Conservation (phyloP, 2,888 invertebrate species). For the Leptopilina syphax region DNA sequence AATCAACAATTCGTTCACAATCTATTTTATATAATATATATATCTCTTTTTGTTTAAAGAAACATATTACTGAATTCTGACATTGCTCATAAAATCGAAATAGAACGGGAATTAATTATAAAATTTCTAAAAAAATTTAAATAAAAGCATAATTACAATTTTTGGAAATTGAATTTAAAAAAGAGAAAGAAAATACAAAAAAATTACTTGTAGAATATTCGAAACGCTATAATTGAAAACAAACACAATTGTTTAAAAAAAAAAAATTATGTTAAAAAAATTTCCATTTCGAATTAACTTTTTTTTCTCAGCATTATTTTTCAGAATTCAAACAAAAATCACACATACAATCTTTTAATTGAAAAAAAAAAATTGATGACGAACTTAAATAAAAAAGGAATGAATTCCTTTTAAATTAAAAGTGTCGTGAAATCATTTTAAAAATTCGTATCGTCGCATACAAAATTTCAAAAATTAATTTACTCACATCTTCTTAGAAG, state of each 20-base stretch:
- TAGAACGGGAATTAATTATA: not conserved
- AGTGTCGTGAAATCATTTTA: slow-evolving; percentile 1
- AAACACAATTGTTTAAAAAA: not conserved
- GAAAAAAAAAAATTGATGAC: not conserved
- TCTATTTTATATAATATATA: not conserved
- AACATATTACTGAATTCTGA: not conserved
- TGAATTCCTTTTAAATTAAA: slow-evolving; percentile 4
- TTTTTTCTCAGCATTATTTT: not conserved
- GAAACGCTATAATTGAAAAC: not conserved
- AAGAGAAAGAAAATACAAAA: no score
- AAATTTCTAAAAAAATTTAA: no score
- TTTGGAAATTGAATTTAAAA: no score
- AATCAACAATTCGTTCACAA: slow-evolving; percentile 4
- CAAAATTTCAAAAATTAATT: slow-evolving; percentile 36
- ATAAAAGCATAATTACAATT: no score
- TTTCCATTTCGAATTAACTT: slow-evolving; percentile 13
- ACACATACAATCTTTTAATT: not conserved
- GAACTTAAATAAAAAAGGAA: not conserved
- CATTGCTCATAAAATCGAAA: not conserved
- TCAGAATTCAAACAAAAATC: no score
- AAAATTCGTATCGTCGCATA: slow-evolving; percentile 17
- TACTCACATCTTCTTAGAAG: slow-evolving; percentile 11
- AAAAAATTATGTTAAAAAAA: not conserved
- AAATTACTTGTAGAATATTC: not conserved
- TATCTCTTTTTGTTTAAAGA: not conserved